A percentile compares a stretch with the other conserved stretches of the same genome.
Evolutionary conservation across 2,797 vertebrate genomes (phyloP).

Genomic region (Mus minutoides): DNA sequence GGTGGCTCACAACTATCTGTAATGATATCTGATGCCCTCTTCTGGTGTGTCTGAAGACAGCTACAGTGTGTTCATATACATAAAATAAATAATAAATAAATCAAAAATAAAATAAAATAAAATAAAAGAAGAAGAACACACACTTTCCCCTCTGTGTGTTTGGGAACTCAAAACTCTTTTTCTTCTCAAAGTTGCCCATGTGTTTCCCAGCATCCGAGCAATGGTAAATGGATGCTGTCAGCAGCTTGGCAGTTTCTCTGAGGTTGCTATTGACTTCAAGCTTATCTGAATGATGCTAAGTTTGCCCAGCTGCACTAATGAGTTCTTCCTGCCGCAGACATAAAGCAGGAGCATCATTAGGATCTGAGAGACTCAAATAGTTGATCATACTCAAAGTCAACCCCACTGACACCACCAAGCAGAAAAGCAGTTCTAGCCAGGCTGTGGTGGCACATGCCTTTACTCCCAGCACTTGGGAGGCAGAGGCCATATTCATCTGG

Average conservation of each 20-base stretch:
- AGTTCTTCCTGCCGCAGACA: neutral
- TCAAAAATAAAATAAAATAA: too few species aligned
- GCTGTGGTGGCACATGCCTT: neutral
- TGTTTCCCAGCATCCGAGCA: neutral
- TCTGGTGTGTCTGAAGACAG: too few species aligned
- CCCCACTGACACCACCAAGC: neutral
- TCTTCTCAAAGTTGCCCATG: neutral
- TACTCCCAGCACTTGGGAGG: neutral
- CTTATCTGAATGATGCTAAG: neutral
- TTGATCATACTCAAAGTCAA: neutral
- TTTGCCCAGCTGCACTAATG: neutral
- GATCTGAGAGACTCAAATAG: neutral
- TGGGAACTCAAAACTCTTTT: neutral
- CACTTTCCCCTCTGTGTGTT: neutral
- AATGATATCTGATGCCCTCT: too few species aligned
- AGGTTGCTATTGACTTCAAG: neutral
- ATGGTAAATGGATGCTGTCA: neutral
- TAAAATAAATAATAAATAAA: too few species aligned
- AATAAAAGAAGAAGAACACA: too few species aligned
- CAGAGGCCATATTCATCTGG: neutral
- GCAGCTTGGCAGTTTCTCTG: neutral
- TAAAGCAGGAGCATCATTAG: neutral
- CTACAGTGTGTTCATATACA: too few species aligned
- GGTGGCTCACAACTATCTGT: too few species aligned
- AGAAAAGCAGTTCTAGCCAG: neutral